These are phyloP conservation scores for Griposia aprilina DNA, from an alignment of 2,888 invertebrate genomes.

Conservation along the genomic window DNA sequence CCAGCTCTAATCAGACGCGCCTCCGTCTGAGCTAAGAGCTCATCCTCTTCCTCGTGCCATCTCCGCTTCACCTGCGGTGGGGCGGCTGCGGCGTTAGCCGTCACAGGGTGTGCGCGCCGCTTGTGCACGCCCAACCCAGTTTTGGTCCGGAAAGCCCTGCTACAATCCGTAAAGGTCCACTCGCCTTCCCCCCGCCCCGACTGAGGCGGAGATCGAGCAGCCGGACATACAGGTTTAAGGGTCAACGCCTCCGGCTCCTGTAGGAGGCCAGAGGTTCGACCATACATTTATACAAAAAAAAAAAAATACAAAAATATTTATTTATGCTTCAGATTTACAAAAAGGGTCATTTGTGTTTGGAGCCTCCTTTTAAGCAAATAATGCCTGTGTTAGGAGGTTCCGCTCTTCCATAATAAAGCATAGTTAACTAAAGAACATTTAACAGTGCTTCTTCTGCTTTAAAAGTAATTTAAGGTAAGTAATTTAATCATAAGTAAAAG, in stretches of 20 bases:
- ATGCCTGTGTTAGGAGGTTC: too few relatives aligned
- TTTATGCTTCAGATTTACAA: too few relatives aligned
- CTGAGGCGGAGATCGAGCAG: slow-evolving; percentile 19
- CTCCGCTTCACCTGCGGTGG: slow-evolving; percentile 38
- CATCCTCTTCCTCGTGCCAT: slow-evolving; percentile 28
- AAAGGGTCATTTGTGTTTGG: too few relatives aligned
- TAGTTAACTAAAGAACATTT: too few relatives aligned
- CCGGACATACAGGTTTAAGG: background rate
- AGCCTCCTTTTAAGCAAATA: too few relatives aligned
- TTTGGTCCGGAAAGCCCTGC: background rate
- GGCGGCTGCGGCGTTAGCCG: slow-evolving; percentile 24
- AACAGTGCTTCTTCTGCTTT: too few relatives aligned
- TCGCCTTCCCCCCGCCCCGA: background rate
- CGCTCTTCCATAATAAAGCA: too few relatives aligned
- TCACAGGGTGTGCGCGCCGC: slow-evolving; percentile 19
- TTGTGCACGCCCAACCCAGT: slow-evolving; percentile 25
- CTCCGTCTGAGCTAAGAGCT: slow-evolving; percentile 21
- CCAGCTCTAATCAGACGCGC: slow-evolving; percentile 21
- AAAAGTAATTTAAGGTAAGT: too few relatives aligned
- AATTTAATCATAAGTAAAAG: too few relatives aligned
- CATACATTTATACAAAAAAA: too few relatives aligned
- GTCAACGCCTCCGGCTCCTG: slow-evolving; percentile 20
- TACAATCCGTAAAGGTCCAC: slow-evolving; percentile 17
- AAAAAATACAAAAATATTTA: too few relatives aligned
- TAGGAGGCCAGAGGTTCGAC: slow-evolving; percentile 27